phyloP scores from a whole-genome alignment of 2,888 invertebrate species.

The Tenthredo livida region DNA sequence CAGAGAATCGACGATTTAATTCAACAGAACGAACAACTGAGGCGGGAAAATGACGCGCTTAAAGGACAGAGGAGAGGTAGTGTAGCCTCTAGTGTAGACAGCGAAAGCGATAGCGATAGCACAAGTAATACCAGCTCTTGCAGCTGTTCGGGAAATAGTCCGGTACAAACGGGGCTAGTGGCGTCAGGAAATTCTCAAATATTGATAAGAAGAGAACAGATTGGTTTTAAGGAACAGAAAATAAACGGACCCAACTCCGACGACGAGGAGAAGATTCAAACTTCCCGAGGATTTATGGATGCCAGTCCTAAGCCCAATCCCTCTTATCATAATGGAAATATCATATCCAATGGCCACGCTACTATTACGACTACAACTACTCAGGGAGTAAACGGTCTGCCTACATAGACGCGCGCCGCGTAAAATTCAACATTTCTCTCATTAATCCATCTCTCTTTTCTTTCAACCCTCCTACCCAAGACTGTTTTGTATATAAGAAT shows the following conservation, averaged over 20 bases:
- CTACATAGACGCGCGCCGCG: slow-evolving; percentile 63
- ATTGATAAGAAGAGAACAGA: slow-evolving; percentile 2
- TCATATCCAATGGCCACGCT: slow-evolving; percentile 62
- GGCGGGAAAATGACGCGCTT: slow-evolving; percentile 83
- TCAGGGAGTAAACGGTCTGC: slow-evolving; percentile 66
- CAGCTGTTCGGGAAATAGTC: slow-evolving; percentile 65
- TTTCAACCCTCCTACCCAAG: slow-evolving; percentile 55
- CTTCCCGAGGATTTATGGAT: slow-evolving; percentile 6
- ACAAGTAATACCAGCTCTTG: slow-evolving; percentile 70
- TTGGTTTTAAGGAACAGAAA: slow-evolving; percentile 10
- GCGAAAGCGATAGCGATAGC: slow-evolving; percentile 79
- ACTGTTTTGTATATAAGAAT: slow-evolving; percentile 61
- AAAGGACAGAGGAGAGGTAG: slow-evolving; percentile 66
- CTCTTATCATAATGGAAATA: slow-evolving; percentile 24
- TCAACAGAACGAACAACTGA: slow-evolving; percentile 83
- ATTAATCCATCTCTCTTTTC: neutral
- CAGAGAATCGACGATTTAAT: slow-evolving; percentile 83
- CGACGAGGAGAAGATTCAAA: neutral
- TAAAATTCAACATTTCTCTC: neutral
- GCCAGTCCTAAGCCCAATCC: neutral
- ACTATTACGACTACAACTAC: slow-evolving; percentile 48
- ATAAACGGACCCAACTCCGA: slow-evolving; percentile 15
- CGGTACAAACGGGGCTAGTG: slow-evolving; percentile 60
- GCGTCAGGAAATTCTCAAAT: neutral
- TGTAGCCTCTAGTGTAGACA: slow-evolving; percentile 78